A percentile compares a stretch with the other conserved stretches of the same genome.
These are phyloP conservation scores for Limnephilus rhombicus DNA, from an alignment of 2,888 invertebrate species.

Conservation along the genomic window DNA sequence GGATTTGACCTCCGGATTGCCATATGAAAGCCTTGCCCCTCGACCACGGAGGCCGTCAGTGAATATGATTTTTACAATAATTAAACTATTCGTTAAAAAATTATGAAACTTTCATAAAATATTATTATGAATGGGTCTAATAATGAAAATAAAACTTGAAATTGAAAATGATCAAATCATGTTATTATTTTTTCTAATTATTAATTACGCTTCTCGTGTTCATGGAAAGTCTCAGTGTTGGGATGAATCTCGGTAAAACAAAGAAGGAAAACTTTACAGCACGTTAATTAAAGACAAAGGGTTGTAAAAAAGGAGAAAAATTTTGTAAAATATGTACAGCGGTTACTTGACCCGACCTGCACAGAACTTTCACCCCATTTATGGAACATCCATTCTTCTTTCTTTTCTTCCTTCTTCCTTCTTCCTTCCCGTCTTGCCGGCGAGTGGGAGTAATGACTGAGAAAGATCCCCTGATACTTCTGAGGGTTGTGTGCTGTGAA, in stretches of 20 bases:
- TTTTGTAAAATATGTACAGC: neutral
- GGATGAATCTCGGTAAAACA: neutral
- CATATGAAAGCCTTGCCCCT: no score
- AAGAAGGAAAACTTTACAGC: neutral
- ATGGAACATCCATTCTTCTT: neutral
- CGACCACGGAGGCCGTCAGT: no score
- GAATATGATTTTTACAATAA: no score
- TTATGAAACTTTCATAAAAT: no score
- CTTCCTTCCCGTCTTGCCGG: constrained; percentile 15
- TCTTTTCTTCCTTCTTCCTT: neutral
- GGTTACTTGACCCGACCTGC: constrained; percentile 14
- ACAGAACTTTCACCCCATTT: constrained; percentile 22
- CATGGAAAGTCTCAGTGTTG: neutral
- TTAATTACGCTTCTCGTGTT: neutral
- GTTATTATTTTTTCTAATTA: neutral
- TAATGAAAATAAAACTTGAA: no score
- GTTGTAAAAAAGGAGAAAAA: neutral
- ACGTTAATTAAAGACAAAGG: neutral
- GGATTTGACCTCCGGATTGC: no score
- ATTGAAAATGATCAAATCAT: no score
- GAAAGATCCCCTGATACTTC: neutral
- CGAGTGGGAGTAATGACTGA: constrained; percentile 7
- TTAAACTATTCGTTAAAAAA: no score
- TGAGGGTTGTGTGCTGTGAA: neutral
- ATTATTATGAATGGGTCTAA: no score